These are phyloP conservation scores for Orbicella faveolata DNA, from an alignment of 64 coral and sea anemone species.

Conservation along the genomic window DNA sequence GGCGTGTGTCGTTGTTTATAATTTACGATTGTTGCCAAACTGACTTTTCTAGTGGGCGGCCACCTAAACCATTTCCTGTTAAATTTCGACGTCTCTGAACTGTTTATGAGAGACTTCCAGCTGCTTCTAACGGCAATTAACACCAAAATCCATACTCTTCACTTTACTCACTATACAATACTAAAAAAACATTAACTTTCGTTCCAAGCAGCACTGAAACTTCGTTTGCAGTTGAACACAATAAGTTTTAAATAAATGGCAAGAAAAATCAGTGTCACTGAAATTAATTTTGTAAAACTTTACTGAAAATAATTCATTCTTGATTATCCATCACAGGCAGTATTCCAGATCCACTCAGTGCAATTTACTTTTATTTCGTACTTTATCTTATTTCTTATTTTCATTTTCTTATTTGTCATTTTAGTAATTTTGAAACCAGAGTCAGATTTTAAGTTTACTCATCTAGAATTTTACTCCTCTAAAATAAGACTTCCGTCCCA, in stretches of 20 bases:
- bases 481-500: no score
- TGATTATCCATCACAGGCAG: no score
- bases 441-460: not conserved
- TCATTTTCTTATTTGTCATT: not conserved
- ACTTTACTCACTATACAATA: no score
- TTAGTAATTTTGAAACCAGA: not conserved
- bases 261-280: no score
- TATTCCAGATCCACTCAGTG: not conserved
- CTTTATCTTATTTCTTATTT: not conserved
- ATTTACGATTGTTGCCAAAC: not conserved
- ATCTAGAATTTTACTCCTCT: no score
- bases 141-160: no score
- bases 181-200: no score
- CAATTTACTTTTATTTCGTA: not conserved
- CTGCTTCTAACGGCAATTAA: not conserved
- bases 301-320: no score
- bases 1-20: conserved; percentile 44
- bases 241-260: no score
- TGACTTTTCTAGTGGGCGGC: not conserved
- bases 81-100: not conserved
- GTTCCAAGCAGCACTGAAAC: no score
- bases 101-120: not conserved
- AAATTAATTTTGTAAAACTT: no score
- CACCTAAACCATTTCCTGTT: conserved; percentile 8
- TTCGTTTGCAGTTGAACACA: no score